Evolutionary conservation across 92 coral and sea anemone species (phyloP).

Genomic region (Actinernus sp.): DNA sequence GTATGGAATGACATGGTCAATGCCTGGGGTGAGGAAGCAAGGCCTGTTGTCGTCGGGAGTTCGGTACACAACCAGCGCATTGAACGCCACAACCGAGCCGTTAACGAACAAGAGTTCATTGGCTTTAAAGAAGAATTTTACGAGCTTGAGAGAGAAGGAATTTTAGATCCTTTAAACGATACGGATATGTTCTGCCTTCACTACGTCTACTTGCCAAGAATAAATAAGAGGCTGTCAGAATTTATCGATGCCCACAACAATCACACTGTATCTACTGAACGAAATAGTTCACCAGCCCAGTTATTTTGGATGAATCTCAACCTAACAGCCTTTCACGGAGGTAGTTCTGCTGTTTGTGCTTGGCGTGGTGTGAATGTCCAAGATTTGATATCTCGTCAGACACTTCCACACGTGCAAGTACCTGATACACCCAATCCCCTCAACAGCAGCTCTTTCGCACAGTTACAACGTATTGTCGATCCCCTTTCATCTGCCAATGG

Average conservation of each 20-base stretch:
- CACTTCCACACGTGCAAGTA: conserved; percentile 58
- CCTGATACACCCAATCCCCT: conserved; percentile 48
- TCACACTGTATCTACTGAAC: conserved; percentile 58
- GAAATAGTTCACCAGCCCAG: conserved; percentile 49
- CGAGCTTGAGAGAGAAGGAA: conserved; percentile 51
- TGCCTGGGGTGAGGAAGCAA: conserved; percentile 53
- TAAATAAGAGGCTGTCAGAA: conserved; percentile 39
- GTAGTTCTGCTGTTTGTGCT: conserved; percentile 3
- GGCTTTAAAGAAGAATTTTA: conserved; percentile 35
- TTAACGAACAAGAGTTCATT: conserved; percentile 48
- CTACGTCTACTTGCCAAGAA: conserved; percentile 50
- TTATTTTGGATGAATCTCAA: conserved; percentile 42
- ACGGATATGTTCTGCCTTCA: conserved; percentile 65
- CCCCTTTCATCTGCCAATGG: conserved; percentile 39
- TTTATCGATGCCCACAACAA: conserved; percentile 60
- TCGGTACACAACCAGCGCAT: conserved; percentile 58
- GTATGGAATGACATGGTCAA: conserved; percentile 51
- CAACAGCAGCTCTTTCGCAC: conserved; percentile 15
- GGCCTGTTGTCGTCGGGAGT: conserved; percentile 40
- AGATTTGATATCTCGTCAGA: conserved; percentile 23
- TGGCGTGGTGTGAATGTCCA: conserved; percentile 21
- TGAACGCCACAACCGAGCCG: conserved; percentile 57
- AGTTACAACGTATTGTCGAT: conserved; percentile 37
- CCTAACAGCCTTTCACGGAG: conserved; percentile 20
- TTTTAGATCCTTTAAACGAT: conserved; percentile 48